Conservation (phyloP, 2,888 invertebrate species). For the Phaedon cochleariae region DNA sequence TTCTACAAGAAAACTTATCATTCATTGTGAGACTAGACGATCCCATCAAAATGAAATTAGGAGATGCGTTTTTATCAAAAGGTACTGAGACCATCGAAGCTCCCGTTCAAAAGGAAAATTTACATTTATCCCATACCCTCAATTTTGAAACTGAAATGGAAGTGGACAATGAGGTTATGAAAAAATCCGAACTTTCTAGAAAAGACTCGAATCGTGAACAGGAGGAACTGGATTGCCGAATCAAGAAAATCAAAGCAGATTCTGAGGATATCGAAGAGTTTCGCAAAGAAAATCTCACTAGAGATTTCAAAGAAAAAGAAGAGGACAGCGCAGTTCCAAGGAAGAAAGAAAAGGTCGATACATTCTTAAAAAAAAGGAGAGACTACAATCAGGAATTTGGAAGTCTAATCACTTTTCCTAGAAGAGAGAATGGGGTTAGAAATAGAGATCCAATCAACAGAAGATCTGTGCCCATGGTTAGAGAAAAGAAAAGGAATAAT, state of each 20-base stretch:
- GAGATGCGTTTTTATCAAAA: slow-evolving; percentile 69
- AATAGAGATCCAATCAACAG: slow-evolving; percentile 56
- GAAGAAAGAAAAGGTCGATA: slow-evolving; percentile 66
- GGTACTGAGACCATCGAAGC: slow-evolving; percentile 65
- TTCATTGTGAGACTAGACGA: slow-evolving; percentile 34
- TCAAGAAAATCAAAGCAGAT: slow-evolving; percentile 53
- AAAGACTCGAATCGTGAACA: slow-evolving; percentile 56
- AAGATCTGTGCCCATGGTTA: slow-evolving; percentile 57
- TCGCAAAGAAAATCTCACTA: slow-evolving; percentile 59
- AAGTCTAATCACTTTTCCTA: slow-evolving; percentile 58
- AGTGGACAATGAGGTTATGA: slow-evolving; percentile 18
- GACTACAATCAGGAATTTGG: slow-evolving; percentile 60
- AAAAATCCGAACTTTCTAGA: slow-evolving; percentile 26
- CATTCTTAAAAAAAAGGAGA: slow-evolving; percentile 57
- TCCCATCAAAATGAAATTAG: slow-evolving; percentile 61
- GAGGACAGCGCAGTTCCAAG: slow-evolving; percentile 61
- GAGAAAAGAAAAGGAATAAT: slow-evolving; percentile 61
- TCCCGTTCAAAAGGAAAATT: slow-evolving; percentile 28
- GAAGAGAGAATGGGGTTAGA: slow-evolving; percentile 52
- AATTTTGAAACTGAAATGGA: slow-evolving; percentile 46
- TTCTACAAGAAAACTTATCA: slow-evolving; percentile 20
- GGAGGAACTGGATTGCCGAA: slow-evolving; percentile 53
- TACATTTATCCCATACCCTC: slow-evolving; percentile 46
- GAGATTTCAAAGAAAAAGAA: slow-evolving; percentile 60
- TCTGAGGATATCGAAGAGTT: slow-evolving; percentile 58